These are phyloP conservation scores for Hemaris fuciformis DNA, from an alignment of 2,888 invertebrate species.

Conservation along the genomic window DNA sequence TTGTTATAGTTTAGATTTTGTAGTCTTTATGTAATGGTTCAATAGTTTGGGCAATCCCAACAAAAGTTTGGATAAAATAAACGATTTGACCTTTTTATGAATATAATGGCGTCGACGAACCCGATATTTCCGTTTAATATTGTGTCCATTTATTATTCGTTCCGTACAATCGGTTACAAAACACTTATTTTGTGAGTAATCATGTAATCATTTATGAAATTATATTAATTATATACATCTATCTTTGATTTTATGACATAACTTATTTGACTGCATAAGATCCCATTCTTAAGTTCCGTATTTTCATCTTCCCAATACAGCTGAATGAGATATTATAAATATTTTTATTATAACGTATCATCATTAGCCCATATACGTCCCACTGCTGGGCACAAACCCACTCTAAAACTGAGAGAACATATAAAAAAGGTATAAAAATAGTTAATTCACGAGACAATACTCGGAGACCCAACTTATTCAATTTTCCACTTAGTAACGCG, in stretches of 20 bases:
- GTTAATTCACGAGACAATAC: too few relatives aligned
- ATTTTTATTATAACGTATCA: too few relatives aligned
- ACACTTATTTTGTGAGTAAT: slow-evolving; percentile 30
- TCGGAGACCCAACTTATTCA: too few relatives aligned
- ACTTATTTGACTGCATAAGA: background rate
- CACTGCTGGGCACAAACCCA: too few relatives aligned
- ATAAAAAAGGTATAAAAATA: too few relatives aligned
- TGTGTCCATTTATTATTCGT: slow-evolving; percentile 56
- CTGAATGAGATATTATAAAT: too few relatives aligned
- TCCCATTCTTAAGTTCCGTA: background rate
- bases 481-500: too few relatives aligned
- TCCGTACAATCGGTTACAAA: slow-evolving; percentile 49
- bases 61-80: slow-evolving; percentile 34
- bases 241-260: background rate
- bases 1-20: background rate
- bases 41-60: slow-evolving; percentile 6
- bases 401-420: too few relatives aligned
- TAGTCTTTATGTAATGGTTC: slow-evolving; percentile 4
- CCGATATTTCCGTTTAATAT: slow-evolving; percentile 72
- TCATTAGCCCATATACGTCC: too few relatives aligned
- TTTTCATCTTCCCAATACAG: too few relatives aligned
- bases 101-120: slow-evolving; percentile 64
- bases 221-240: background rate
- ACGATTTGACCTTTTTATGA: slow-evolving; percentile 62
- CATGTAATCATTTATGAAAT: slow-evolving; percentile 17